phyloP scores from a whole-genome alignment of 1,140 invertebrate species.

The Drosophila tropicalis region DNA sequence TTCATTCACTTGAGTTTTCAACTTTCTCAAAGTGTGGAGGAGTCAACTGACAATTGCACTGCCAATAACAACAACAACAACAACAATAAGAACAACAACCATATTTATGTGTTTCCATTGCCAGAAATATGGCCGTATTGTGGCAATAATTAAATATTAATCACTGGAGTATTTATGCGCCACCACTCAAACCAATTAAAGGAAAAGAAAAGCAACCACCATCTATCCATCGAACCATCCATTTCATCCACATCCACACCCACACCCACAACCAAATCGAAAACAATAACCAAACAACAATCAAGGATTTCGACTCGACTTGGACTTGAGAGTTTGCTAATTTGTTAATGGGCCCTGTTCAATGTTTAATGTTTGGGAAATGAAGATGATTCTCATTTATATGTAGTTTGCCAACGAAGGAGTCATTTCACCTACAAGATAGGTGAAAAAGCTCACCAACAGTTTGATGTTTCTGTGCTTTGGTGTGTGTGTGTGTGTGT shows the following conservation, averaged over 20 bases:
- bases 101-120: slow-evolving; percentile 2
- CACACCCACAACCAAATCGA: neutral
- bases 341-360: slow-evolving; percentile 61
- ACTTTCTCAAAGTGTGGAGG: neutral
- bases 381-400: slow-evolving; percentile 16
- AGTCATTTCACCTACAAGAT: too few relatives aligned
- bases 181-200: slow-evolving; percentile 1
- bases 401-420: neutral
- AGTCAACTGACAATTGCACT: neutral
- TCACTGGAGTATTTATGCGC: neutral
- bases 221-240: too few relatives aligned
- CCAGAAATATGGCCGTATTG: neutral
- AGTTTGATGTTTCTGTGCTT: neutral
- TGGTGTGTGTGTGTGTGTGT: neutral
- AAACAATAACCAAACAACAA: slow-evolving; percentile 33
- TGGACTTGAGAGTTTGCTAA: slow-evolving; percentile 50
- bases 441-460: neutral
- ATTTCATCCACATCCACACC: neutral
- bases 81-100: neutral
- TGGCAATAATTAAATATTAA: slow-evolving; percentile 5
- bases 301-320: slow-evolving; percentile 18
- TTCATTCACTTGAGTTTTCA: neutral
- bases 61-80: too few relatives aligned
- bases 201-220: neutral
- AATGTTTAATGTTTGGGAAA: slow-evolving; percentile 50